Evolutionary conservation across 1,140 invertebrate species (phyloP).

Genomic region (Tetramorium simillimum): DNA sequence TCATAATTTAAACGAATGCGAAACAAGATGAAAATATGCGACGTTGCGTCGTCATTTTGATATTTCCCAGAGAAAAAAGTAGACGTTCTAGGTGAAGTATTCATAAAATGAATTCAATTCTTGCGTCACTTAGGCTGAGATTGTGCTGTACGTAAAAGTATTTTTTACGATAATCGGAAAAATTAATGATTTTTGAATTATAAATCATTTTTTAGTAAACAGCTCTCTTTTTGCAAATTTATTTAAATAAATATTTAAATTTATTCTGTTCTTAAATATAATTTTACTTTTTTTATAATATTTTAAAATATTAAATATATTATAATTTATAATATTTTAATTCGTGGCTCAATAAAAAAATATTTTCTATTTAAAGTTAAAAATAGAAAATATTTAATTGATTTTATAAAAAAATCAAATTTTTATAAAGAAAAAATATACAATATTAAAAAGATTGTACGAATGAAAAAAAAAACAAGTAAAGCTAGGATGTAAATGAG

Average conservation of each 20-base stretch:
- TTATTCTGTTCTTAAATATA: neutral
- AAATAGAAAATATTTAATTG: neutral
- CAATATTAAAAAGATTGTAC: neutral
- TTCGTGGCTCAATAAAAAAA: neutral
- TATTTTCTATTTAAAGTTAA: neutral
- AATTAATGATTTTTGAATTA: neutral
- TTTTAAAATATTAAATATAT: neutral
- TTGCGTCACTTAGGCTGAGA: neutral
- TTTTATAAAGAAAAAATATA: neutral
- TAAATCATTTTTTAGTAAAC: neutral
- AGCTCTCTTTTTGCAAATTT: neutral
- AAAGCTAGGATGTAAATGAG: neutral
- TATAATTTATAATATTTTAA: neutral
- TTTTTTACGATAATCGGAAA: neutral
- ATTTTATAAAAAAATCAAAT: constrained; percentile 12
- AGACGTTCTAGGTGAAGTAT: neutral
- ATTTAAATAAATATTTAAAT: neutral
- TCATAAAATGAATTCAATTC: neutral
- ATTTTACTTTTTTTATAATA: neutral
- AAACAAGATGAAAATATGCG: constrained; percentile 7
- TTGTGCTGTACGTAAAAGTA: neutral
- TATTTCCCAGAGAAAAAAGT: neutral
- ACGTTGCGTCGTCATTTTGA: neutral
- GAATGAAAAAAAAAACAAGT: neutral
- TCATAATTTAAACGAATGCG: constrained; percentile 19